Evolutionary conservation across 1,140 invertebrate species (phyloP).

Genomic region (Bombus polaris): DNA sequence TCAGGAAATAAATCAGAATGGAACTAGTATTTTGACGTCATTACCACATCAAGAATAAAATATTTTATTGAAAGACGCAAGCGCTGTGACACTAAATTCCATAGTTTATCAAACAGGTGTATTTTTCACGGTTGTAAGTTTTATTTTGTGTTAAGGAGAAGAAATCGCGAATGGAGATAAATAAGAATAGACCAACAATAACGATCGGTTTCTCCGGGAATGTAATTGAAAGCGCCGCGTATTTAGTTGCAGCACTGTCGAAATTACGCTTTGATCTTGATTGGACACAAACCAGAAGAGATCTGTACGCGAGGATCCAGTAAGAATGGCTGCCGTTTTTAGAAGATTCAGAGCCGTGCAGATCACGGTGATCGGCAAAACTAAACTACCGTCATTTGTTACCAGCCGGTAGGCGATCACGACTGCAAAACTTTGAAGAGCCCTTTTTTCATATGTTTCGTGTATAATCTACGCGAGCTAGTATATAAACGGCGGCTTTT

Average conservation of each 20-base stretch:
- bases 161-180: slow-evolving; percentile 54
- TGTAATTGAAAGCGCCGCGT: slow-evolving; percentile 41
- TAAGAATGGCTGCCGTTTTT: slow-evolving; percentile 76
- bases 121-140: slow-evolving; percentile 39
- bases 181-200: slow-evolving; percentile 53
- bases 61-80: slow-evolving; percentile 26
- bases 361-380: slow-evolving; percentile 68
- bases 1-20: background rate
- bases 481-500: slow-evolving; percentile 24
- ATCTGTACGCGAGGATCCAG: slow-evolving; percentile 53
- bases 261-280: slow-evolving; percentile 43
- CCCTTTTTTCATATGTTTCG: slow-evolving; percentile 40
- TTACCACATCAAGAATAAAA: background rate
- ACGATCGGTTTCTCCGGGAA: slow-evolving; percentile 15
- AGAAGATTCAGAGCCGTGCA: slow-evolving; percentile 69
- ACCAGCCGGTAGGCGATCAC: slow-evolving; percentile 64
- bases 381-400: slow-evolving; percentile 63
- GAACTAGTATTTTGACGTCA: background rate
- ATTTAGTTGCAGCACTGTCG: slow-evolving; percentile 24
- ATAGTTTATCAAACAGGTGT: slow-evolving; percentile 15
- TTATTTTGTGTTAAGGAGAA: slow-evolving; percentile 22
- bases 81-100: slow-evolving; percentile 7
- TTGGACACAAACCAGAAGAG: slow-evolving; percentile 43
- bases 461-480: slow-evolving; percentile 28
- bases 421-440: slow-evolving; percentile 33